Evolutionary conservation across 2,113 vertebrate species (phyloP), one percentile per base, ranked within the genome.

Genomic region (Rissa tridactyla): DNA sequence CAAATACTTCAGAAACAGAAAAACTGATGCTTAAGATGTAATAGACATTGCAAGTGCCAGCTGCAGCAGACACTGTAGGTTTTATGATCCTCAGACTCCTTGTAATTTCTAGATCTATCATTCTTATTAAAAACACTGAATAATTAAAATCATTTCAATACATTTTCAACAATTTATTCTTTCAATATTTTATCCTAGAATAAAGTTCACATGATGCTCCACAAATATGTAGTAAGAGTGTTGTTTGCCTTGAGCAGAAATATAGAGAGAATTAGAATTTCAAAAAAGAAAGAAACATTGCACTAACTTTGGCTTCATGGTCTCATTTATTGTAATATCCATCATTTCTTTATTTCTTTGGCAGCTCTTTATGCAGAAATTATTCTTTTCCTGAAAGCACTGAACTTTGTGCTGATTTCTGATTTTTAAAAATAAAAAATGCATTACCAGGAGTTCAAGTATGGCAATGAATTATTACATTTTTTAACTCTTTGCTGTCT

Each of bases 81-180:
- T 85, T 89, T 86, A 91, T 71, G 40, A 75, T 94, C 61, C 65
- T 90, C 30, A 75, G 40, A 49, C 44, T 77, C 86, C 76, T 57
- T 32, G 46, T 73, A 77, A 86, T 93, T 96, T 96, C 82, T 5
- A 26, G 80, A 92, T 92, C 52, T 89, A 47, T 96, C 54, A 92
- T 91, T 64, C 58, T 70, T 34, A 22, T 92, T 91, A 90, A 90
- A 84, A 96, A 93, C 38, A 77, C 89, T 96, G 64, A 88, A 92
- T 93, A 94, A 94, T 94, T 95, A 70, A 92, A 92, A 51, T 21
- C 8, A 47, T 84, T 78, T 76, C 40, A 52, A 65, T 93, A 44
- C 22, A 34, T 55, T 90, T 95, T 84, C 26, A 62, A 82, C n/a
- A 13, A 14, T 73, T 90, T 83, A 75, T 87, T 91, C 65, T 85